Percentiles rank a stretch among this genome's conserved stretches.
phyloP scores from a whole-genome alignment of 2,113 vertebrate species.

The Cariama cristata region DNA sequence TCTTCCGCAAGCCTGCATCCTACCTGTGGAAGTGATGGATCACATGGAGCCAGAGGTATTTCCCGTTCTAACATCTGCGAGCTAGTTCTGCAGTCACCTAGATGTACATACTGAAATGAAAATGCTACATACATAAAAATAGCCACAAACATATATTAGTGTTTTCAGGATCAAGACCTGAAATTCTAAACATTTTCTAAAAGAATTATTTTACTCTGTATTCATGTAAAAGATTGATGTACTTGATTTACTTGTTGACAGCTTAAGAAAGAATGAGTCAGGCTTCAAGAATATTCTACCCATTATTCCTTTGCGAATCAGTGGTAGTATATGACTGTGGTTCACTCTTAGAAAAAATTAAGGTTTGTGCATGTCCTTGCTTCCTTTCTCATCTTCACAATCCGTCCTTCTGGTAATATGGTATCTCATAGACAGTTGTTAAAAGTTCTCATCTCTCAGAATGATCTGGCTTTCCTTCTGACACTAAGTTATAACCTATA shows the following conservation, averaged over 20 bases:
- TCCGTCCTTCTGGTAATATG: not conserved
- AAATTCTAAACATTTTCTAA: not conserved
- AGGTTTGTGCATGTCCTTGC: not conserved
- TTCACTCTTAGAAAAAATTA: not conserved
- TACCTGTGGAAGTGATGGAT: not conserved
- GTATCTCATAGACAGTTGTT: not conserved
- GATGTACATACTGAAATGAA: not conserved
- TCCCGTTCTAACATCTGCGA: not conserved
- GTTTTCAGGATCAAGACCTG: not conserved
- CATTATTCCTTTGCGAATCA: not conserved
- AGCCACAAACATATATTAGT: not conserved
- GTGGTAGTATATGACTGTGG: not conserved
- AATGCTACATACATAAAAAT: not conserved
- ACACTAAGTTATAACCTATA: not conserved
- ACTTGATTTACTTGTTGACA: not conserved
- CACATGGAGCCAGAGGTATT: not conserved
- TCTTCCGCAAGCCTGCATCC: not conserved
- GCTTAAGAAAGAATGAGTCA: not conserved
- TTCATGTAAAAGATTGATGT: not conserved
- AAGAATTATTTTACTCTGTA: not conserved
- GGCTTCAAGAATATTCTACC: not conserved
- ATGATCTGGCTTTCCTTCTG: not conserved
- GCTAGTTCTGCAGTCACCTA: not conserved
- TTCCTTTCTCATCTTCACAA: not conserved
- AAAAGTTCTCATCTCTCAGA: not conserved